These are phyloP conservation scores for Atethmia centrago DNA, from an alignment of 2,888 invertebrate genomes.

Conservation along the genomic window DNA sequence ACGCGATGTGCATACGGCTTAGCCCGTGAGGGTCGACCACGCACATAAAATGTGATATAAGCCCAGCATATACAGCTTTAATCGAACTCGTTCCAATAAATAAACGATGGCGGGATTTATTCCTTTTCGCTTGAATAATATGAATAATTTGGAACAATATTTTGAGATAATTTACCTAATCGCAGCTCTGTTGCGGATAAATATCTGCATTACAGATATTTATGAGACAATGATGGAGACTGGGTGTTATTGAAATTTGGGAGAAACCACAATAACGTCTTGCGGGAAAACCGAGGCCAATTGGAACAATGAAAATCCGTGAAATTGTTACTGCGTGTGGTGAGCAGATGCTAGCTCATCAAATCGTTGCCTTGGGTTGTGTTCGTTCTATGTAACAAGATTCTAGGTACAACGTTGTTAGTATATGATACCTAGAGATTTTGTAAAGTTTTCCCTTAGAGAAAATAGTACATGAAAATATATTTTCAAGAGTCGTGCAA, in stretches of 20 bases:
- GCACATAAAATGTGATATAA: background rate
- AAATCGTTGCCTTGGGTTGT: slow-evolving; percentile 6
- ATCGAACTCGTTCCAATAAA: slow-evolving; percentile 14
- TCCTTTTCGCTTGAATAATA: background rate
- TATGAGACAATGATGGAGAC: slow-evolving; percentile 24
- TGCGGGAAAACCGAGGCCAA: slow-evolving; percentile 39
- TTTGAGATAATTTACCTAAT: background rate
- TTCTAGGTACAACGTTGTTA: background rate
- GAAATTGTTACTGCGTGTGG: slow-evolving; percentile 29
- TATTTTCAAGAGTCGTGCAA: no score
- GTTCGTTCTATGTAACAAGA: background rate
- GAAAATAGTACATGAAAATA: no score
- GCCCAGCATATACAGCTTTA: slow-evolving; percentile 1
- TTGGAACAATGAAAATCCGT: slow-evolving; percentile 39
- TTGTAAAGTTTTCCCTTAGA: no score
- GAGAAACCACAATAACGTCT: slow-evolving; percentile 45
- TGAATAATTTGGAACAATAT: slow-evolving; percentile 4
- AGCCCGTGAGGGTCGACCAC: background rate
- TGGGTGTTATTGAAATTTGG: slow-evolving; percentile 38
- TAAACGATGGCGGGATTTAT: slow-evolving; percentile 6
- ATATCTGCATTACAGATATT: slow-evolving; percentile 35
- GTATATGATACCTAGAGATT: background rate
- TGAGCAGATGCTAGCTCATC: slow-evolving; percentile 6
- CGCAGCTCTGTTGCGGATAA: background rate
- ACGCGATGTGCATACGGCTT: slow-evolving; percentile 27